Evolutionary conservation across 2,113 vertebrate species (phyloP).

Genomic region (Pterocles orientalis): DNA sequence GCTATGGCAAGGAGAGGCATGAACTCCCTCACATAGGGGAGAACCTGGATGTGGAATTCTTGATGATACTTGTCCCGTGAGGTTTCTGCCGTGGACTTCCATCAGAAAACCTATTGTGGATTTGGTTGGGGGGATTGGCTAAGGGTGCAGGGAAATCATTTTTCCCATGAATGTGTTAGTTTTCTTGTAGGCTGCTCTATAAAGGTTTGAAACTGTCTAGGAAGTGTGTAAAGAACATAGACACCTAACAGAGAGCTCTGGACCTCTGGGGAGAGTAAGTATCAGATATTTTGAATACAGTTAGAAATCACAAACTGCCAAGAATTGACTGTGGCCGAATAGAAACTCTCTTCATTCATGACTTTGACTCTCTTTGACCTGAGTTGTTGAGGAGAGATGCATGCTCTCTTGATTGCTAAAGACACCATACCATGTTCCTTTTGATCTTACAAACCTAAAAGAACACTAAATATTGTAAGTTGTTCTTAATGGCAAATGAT

Average conservation of each 20-base stretch:
- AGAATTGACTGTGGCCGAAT: background rate
- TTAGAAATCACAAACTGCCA: background rate
- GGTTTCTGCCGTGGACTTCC: background rate
- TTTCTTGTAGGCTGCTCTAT: background rate
- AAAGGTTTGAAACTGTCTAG: background rate
- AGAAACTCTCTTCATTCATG: background rate
- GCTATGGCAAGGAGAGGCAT: background rate
- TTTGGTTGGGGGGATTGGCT: background rate
- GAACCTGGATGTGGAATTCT: background rate
- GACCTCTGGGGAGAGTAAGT: background rate
- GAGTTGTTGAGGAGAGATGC: background rate
- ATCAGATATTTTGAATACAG: background rate
- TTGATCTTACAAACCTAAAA: background rate
- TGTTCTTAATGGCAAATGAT: background rate
- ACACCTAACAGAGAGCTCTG: background rate
- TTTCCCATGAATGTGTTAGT: background rate
- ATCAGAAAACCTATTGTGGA: background rate
- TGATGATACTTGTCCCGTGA: background rate
- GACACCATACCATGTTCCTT: background rate
- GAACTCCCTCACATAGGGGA: background rate
- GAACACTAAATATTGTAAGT: background rate
- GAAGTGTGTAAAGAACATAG: background rate
- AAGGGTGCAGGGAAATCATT: background rate
- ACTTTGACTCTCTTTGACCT: background rate
- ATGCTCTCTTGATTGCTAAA: background rate